A percentile compares a stretch with the other conserved stretches of the same genome.
Evolutionary conservation across 2,888 invertebrate species (phyloP).

Genomic region (Rotaria sp.): DNA sequence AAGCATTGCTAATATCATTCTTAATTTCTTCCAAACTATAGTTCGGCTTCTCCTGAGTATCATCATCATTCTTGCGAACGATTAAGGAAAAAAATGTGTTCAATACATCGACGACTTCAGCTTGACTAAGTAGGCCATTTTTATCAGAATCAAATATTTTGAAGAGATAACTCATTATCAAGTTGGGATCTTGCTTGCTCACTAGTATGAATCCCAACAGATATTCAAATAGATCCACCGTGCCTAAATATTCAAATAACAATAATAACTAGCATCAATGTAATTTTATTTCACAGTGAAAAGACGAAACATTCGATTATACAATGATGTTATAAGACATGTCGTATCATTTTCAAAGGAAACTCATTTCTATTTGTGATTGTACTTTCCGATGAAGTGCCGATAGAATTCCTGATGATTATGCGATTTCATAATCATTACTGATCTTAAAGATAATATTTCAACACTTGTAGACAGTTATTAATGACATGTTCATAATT

Average conservation of each 20-base stretch:
- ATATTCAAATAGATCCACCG: background rate
- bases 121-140: background rate
- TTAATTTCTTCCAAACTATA: background rate
- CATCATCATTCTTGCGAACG: background rate
- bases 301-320: background rate
- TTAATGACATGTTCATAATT: too few species aligned
- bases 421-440: too few species aligned
- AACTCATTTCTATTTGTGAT: background rate
- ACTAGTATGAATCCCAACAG: background rate
- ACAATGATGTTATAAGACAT: background rate
- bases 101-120: background rate
- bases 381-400: background rate
- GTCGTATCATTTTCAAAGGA: background rate
- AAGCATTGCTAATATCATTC: background rate
- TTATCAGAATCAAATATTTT: background rate
- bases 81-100: background rate
- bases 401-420: background rate
- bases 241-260: background rate
- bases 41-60: background rate
- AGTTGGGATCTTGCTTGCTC: background rate
- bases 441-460: too few species aligned
- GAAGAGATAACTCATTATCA: background rate
- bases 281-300: background rate
- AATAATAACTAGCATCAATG: background rate
- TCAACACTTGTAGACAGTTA: too few species aligned